phyloP scores from a whole-genome alignment of 2,113 vertebrate species.

The Entomyzon cyanotis region DNA sequence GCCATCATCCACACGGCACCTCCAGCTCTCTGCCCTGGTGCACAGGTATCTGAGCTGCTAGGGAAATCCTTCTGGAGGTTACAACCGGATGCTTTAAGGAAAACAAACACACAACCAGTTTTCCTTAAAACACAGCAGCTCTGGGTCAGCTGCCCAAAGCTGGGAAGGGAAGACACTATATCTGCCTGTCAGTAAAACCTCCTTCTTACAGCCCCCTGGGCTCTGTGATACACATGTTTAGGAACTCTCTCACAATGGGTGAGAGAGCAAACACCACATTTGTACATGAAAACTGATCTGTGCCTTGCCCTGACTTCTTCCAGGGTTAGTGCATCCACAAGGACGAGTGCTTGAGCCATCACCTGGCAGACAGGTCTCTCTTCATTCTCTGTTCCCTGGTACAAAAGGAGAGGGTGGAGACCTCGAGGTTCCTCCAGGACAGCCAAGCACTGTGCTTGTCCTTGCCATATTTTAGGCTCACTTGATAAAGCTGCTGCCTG shows the following conservation, averaged over 20 bases:
- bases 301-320: neutral
- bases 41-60: neutral
- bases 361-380: neutral
- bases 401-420: neutral
- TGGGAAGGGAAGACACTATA: neutral
- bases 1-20: neutral
- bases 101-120: neutral
- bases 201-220: neutral
- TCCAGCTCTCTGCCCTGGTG: neutral
- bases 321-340: neutral
- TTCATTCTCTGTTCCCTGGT: neutral
- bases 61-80: neutral
- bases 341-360: neutral
- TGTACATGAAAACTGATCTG: neutral
- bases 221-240: rapidly evolving
- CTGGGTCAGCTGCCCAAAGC: neutral
- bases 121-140: neutral
- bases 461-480: neutral
- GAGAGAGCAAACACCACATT: neutral
- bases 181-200: neutral
- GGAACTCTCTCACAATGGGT: neutral
- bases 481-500: neutral
- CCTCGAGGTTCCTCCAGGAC: neutral
- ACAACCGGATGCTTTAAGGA: neutral
- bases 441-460: neutral